phyloP scores from a whole-genome alignment of 2,888 invertebrate species.

The Hylaea fasciaria region DNA sequence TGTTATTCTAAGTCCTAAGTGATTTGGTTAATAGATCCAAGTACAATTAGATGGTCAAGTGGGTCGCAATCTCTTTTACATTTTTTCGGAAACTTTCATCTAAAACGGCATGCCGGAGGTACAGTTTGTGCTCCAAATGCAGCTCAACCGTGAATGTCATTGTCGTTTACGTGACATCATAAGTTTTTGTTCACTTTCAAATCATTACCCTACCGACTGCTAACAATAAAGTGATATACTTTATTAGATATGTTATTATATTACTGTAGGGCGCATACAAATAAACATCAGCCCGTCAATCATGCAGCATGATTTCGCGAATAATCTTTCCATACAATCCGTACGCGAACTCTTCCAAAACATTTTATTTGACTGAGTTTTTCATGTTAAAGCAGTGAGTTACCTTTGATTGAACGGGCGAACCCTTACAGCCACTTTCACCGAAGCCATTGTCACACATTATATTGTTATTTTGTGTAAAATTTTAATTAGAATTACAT shows the following conservation, averaged over 20 bases:
- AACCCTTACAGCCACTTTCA: constrained; percentile 96
- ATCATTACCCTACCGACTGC: constrained; percentile 37
- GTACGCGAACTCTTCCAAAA: constrained; percentile 53
- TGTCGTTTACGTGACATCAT: constrained; percentile 81
- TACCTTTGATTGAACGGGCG: constrained; percentile 96
- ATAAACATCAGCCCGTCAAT: constrained; percentile 46
- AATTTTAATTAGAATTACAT: constrained; percentile 67
- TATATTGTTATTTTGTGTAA: constrained; percentile 70
- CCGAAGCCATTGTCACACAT: constrained; percentile 92
- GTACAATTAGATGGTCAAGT: constrained; percentile 27
- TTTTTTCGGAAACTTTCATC: constrained; percentile 78
- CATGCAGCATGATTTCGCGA: constrained; percentile 50
- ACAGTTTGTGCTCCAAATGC: constrained; percentile 81
- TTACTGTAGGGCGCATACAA: constrained; percentile 31
- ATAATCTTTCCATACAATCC: constrained; percentile 48
- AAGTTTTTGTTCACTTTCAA: constrained; percentile 77
- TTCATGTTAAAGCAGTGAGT: constrained; percentile 35
- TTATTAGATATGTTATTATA: constrained; percentile 10
- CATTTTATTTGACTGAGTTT: constrained; percentile 45
- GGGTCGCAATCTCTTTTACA: constrained; percentile 62
- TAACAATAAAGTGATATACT: constrained; percentile 1
- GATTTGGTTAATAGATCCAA: constrained; percentile 14
- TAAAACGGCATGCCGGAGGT: constrained; percentile 68
- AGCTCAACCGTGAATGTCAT: constrained; percentile 84
- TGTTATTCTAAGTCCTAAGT: constrained; percentile 28